Base-by-base conservation (phyloP, 1,140 invertebrate genomes). In the Gonioctena quinquepunctata region DNA sequence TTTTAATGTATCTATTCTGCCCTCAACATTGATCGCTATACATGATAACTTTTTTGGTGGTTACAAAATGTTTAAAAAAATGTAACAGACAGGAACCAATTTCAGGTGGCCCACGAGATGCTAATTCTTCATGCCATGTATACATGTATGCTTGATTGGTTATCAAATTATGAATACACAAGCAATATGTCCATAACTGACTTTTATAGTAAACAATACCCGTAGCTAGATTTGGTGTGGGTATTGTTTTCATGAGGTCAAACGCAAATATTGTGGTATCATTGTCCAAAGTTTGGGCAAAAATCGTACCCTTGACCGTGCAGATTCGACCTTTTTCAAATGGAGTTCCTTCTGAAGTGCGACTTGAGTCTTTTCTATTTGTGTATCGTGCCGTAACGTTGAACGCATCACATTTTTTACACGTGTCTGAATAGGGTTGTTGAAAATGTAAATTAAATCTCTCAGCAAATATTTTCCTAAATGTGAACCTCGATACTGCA, bases 1-100 rank as follows among this genome's bases (percentile, higher is more conserved):
- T 27, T 49, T 74, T 74, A n/a, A 71, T 74, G 25, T 76, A 72
- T n/a, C 66, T 57, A 50, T 76, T 74, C 54, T 74, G 71, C 8
- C 68, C 71, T n/a, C 69, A 71, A 50, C 69, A 76, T 28, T 66
- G 71, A 42, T 75, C 73, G 19, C 67, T 73, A 70, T 76, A 72
- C 70, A 75, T 73, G 18, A 75, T 69, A 5, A 68, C 65, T 33
- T 13, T 7, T 33, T 33, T 33, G n/a, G 11, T 13, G 2, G 8
- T 42, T 42, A 42, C 11, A 63, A 66, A 60, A 63, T 72, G 66
- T 70, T 71, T 71, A 21, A 74, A 25, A 49, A 25, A 72, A 52
- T 65, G 49, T 23, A 67, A 63, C 22, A 64, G 48, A 22, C 70
- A 75, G 13, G 73, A 75, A 16, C 68, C 73, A 19, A 70, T 48